A percentile compares a stretch with the other conserved stretches of the same genome.
These are phyloP conservation scores for Hypomesus transpacificus DNA, from an alignment of 2,113 vertebrate species.

Conservation along the genomic window DNA sequence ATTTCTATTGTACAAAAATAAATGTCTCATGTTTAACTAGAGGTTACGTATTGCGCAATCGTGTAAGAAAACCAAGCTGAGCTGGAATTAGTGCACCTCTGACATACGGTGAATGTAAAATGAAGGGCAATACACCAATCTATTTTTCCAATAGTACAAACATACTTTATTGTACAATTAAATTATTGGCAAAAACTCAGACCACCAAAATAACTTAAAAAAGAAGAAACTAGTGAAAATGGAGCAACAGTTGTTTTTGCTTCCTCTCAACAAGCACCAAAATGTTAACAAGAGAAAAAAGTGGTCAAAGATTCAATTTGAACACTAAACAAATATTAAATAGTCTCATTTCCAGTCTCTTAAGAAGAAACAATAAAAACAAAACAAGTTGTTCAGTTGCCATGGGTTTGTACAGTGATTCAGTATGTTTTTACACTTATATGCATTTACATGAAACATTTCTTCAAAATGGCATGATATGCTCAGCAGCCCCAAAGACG, in stretches of 20 bases:
- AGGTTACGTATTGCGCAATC: too few species aligned
- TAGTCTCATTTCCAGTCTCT: slow-evolving; percentile 73
- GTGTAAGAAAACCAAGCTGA: too few species aligned
- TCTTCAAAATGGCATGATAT: slow-evolving; percentile 64
- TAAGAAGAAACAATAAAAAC: slow-evolving; percentile 62
- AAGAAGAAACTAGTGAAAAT: slow-evolving; percentile 66
- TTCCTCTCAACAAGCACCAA: slow-evolving; percentile 77
- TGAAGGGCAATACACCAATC: slow-evolving; percentile 7
- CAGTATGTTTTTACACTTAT: slow-evolving; percentile 73
- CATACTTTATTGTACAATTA: slow-evolving; percentile 84
- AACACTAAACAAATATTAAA: slow-evolving; percentile 74
- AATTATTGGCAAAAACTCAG: slow-evolving; percentile 77
- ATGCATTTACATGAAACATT: slow-evolving; percentile 73
- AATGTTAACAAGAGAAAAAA: slow-evolving; percentile 68
- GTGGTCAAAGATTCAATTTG: slow-evolving; percentile 73
- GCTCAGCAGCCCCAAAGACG: slow-evolving; percentile 60
- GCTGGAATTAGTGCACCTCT: too few species aligned
- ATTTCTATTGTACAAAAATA: slow-evolving; percentile 61
- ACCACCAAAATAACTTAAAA: slow-evolving; percentile 77
- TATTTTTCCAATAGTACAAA: slow-evolving; percentile 76
- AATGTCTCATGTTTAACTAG: slow-evolving; percentile 53
- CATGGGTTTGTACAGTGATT: slow-evolving; percentile 78
- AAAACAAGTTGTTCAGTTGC: slow-evolving; percentile 71
- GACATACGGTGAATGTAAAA: neutral
- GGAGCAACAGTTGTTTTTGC: slow-evolving; percentile 72